phyloP scores from a whole-genome alignment of 2,888 invertebrate genomes.

The Phorcus lineatus region DNA sequence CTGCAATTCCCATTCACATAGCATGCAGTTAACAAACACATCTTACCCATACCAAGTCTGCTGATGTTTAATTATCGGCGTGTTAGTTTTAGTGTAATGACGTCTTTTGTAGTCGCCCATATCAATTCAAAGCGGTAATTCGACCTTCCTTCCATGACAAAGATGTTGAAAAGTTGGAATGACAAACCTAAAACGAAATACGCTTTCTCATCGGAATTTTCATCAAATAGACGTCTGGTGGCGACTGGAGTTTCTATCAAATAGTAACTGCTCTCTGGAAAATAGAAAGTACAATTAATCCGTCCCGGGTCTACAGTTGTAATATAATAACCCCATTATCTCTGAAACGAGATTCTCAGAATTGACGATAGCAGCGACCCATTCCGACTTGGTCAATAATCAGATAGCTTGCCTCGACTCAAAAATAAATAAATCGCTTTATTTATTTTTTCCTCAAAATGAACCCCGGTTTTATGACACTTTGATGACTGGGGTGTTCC shows the following conservation, averaged over 20 bases:
- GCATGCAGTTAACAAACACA: no score
- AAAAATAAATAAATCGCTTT: slow-evolving; percentile 13
- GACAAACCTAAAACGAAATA: background rate
- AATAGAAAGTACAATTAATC: slow-evolving; percentile 4
- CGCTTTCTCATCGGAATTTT: no score
- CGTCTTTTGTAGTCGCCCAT: background rate
- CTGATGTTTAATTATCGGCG: no score
- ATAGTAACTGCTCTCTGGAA: background rate
- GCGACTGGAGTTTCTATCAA: background rate
- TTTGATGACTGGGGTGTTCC: background rate
- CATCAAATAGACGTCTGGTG: no score
- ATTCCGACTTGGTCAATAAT: background rate
- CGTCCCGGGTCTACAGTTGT: background rate
- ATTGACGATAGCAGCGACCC: background rate
- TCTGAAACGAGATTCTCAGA: background rate
- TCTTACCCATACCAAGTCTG: no score
- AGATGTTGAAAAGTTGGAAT: background rate
- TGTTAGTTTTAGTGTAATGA: background rate
- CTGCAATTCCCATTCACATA: no score
- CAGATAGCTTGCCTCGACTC: background rate
- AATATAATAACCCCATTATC: slow-evolving; percentile 5
- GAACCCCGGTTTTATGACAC: slow-evolving; percentile 1
- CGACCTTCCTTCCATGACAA: background rate
- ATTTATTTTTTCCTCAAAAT: slow-evolving; percentile 10
- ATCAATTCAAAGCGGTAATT: background rate